Conservation (phyloP, 2,113 vertebrate species). For the Gila orcuttii region DNA sequence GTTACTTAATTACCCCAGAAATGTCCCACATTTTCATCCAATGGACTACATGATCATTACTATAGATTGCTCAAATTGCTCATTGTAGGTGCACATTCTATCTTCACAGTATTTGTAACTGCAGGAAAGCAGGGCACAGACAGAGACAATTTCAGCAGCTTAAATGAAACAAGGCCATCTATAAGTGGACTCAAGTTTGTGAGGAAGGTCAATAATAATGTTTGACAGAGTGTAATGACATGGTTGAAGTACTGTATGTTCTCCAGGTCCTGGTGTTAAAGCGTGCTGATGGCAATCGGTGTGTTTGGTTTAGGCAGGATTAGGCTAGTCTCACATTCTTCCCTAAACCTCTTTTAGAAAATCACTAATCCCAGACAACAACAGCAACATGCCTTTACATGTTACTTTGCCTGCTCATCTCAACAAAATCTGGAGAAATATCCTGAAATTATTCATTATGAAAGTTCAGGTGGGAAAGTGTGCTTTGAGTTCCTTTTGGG, state of each 20-base stretch:
- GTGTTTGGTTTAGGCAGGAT: slow-evolving; percentile 68
- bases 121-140: not conserved
- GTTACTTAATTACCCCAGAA: slow-evolving; percentile 6
- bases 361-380: slow-evolving; percentile 47
- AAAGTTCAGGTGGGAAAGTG: slow-evolving; percentile 2
- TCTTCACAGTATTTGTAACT: not conserved
- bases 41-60: not conserved
- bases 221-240: not conserved
- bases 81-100: not conserved
- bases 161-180: not conserved
- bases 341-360: slow-evolving; percentile 69
- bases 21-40: not conserved
- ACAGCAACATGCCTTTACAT: slow-evolving; percentile 63
- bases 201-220: slow-evolving; percentile 34
- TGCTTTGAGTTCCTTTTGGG: not conserved
- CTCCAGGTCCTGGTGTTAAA: not conserved
- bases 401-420: slow-evolving; percentile 47
- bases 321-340: slow-evolving; percentile 72
- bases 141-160: not conserved
- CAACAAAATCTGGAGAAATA: not conserved
- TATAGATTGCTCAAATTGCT: not conserved
- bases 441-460: not conserved
- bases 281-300: slow-evolving; percentile 58
- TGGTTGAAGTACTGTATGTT: slow-evolving; percentile 5
- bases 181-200: slow-evolving; percentile 17